These are phyloP conservation scores for Nomada goodeniana DNA, from an alignment of 2,888 invertebrate genomes.

Conservation along the genomic window DNA sequence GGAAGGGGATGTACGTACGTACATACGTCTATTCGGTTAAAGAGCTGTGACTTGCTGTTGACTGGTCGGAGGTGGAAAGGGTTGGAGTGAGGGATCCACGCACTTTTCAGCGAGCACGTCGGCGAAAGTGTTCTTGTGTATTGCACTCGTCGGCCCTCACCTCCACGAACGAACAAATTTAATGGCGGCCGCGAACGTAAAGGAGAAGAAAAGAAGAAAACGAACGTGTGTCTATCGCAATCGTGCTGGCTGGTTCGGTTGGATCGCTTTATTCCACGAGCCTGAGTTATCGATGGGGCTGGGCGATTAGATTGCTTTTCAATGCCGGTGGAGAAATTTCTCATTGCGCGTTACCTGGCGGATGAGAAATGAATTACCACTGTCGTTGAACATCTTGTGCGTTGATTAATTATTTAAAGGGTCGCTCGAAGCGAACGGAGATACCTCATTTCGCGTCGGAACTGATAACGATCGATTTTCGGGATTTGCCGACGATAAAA, in stretches of 20 bases:
- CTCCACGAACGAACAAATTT: conserved; percentile 67
- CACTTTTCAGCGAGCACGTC: conserved; percentile 74
- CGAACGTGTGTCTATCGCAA: conserved; percentile 27
- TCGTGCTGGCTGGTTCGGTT: conserved; percentile 1
- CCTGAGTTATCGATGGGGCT: no score
- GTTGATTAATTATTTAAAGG: no score
- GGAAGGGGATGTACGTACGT: conserved; percentile 61
- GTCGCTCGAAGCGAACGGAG: no score
- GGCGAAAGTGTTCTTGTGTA: conserved; percentile 82
- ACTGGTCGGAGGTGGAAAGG: conserved; percentile 44
- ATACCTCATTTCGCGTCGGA: no score
- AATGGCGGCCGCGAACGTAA: conserved; percentile 51
- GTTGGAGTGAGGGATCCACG: conserved; percentile 53
- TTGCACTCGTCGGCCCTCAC: conserved; percentile 62
- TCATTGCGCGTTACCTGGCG: no score
- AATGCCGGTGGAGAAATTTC: no score
- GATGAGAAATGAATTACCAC: no score
- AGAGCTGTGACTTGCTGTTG: conserved; percentile 50
- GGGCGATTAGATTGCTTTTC: no score
- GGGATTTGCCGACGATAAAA: no score
- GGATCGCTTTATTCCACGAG: conserved; percentile 17
- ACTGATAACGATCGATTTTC: no score
- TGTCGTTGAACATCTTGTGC: no score
- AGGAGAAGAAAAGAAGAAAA: conserved; percentile 29
- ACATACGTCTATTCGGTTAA: conserved; percentile 63